Evolutionary conservation across 2,797 vertebrate species (phyloP).

Genomic region (Fistularia commersonii): DNA sequence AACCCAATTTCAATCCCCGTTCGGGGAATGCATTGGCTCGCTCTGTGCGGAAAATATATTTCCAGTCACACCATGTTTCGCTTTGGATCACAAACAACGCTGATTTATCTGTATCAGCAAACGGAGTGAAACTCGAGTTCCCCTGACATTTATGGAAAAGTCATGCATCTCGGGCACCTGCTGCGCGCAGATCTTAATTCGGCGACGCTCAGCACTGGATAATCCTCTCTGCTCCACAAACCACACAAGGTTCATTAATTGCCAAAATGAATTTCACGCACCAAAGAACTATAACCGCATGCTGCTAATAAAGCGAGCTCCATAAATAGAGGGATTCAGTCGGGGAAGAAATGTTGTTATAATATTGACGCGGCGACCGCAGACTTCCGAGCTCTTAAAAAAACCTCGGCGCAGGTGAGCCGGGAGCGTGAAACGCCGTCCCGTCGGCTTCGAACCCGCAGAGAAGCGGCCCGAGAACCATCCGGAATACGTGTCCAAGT

Average conservation of each 20-base stretch:
- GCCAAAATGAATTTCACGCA: constrained; percentile 32
- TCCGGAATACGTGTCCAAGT: constrained; percentile 9
- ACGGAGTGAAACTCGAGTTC: constrained; percentile 22
- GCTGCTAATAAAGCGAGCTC: constrained; percentile 44
- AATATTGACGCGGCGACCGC: constrained; percentile 19
- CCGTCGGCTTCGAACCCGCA: too few relatives aligned
- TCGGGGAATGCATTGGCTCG: constrained; percentile 12
- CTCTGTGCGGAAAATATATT: constrained; percentile 19
- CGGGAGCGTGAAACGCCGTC: too few relatives aligned
- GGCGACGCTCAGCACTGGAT: constrained; percentile 20
- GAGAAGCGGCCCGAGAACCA: too few relatives aligned
- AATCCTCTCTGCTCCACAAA: constrained; percentile 31
- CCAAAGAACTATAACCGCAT: constrained; percentile 22
- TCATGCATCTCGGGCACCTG: constrained; percentile 24
- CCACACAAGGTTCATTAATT: constrained; percentile 39
- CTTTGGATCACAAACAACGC: constrained; percentile 17
- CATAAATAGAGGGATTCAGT: constrained; percentile 59
- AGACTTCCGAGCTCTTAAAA: constrained; percentile 39
- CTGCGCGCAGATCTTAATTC: constrained; percentile 28
- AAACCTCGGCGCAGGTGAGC: too few relatives aligned
- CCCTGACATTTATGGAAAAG: constrained; percentile 33
- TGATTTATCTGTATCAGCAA: constrained; percentile 31
- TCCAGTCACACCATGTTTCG: constrained; percentile 19
- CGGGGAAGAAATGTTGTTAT: constrained; percentile 42
- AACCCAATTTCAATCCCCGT: too few relatives aligned